Conservation (phyloP, 2,113 vertebrate genomes). For the Motacilla tschutschensis region DNA sequence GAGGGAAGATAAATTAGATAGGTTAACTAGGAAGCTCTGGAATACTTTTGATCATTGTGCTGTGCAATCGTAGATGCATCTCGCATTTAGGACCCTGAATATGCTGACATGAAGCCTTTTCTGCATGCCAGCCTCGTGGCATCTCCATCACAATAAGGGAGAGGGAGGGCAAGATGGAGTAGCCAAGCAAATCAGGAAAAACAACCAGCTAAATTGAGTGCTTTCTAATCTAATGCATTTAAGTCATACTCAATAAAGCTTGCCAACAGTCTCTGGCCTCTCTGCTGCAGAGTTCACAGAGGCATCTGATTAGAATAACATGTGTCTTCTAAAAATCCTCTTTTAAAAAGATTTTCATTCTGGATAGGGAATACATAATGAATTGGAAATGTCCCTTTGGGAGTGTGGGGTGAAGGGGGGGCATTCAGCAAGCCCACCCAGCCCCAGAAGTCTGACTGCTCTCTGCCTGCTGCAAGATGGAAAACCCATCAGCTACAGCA, state of each 20-base stretch:
- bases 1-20: conserved; percentile 18
- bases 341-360: not conserved
- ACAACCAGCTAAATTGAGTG: conserved; percentile 52
- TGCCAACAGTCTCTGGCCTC: conserved; percentile 21
- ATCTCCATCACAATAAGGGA: conserved; percentile 20
- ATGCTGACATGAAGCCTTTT: conserved; percentile 30
- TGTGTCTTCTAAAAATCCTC: conserved; percentile 36
- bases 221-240: conserved; percentile 63
- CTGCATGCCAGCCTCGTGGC: conserved; percentile 14
- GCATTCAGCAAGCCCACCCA: not conserved
- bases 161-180: not conserved
- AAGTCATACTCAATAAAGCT: conserved; percentile 56
- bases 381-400: not conserved
- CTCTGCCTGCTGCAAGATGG: not conserved
- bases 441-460: not conserved
- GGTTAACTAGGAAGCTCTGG: conserved; percentile 44
- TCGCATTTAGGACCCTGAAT: conserved; percentile 18
- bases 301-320: conserved; percentile 17
- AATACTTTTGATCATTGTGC: conserved; percentile 9
- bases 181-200: conserved; percentile 55
- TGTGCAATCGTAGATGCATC: not conserved
- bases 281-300: conserved; percentile 28
- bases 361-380: not conserved
- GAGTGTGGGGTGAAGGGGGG: not conserved
- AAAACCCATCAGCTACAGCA: not conserved